Evolutionary conservation across 2,113 vertebrate species (phyloP), one percentile per base, ranked within the genome.

Genomic region (Piprites chloris): DNA sequence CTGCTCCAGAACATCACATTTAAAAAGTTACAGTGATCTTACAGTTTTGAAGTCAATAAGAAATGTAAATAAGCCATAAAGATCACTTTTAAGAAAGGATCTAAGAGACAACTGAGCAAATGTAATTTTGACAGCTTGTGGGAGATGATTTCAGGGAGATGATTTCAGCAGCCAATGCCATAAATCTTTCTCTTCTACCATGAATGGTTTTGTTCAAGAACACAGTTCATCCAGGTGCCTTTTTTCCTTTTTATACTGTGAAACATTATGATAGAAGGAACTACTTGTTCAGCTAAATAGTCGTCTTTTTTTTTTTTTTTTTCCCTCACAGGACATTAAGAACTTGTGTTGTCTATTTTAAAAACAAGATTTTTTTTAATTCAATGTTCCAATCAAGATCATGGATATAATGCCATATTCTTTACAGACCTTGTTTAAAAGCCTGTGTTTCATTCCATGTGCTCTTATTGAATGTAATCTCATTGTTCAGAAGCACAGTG

Each of bases 361-460:
- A 95, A 90, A 75, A 28, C 21, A 30, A 53, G 27, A 75, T 79
- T 90, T 12, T 53, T 95, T 96, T 93, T 92, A 79, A 78, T 91
- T 90, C 28, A 73, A 32, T 87, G 71, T 95, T 96, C 24, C 72
- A 92, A 47, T 49, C 66, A 42, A 90, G 32, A n/a, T n/a, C 39
- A 28, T 39, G 42, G n/a, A 52, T 39, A 26, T 85, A 90, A 79
- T 44, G 24, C 35, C 71, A 24, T 77, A 39, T 42, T 85, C 21
- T 77, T 91, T 11, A 53, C 46, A 89, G 63, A 90, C 27, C 33
- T 71, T 93, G 37, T 90, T 93, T 91, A 79, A 95, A 78, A 82
- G 17, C 21, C 18, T 24, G 1, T 91, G 65, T 68, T 92, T 62
- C 53, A 73, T 74, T 76, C 24, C 33, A 28, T 4, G 3, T 6